Evolutionary conservation across 2,888 invertebrate species (phyloP), one percentile per base, ranked within the genome.

Genomic region (Malthinus flaveolus): DNA sequence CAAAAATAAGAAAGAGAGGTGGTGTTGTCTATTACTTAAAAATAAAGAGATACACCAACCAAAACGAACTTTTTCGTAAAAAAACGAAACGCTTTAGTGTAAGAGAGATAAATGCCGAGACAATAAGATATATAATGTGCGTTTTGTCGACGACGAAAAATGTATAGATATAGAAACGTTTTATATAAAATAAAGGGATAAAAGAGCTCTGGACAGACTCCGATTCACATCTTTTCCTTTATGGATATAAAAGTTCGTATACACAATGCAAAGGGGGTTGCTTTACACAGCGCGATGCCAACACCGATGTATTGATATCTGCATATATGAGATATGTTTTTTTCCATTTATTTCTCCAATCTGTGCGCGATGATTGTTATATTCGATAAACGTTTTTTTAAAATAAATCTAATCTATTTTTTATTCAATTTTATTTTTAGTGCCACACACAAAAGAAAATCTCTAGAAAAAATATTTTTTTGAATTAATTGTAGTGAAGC

Each of bases 91-190:
- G 55, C 31, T 52, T 34, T 39, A 44, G 51, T 15, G 39, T 42
- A 42, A 51, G 35, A 9, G 60, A 59, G 58, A 52, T 32, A 50
- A 59, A 56, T 49, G 49, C 34, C 47, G 36, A 64, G 59, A 65
- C 64, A 64, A 65, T 65, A 62, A 60, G 62, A 62, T 64, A 65
- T 64, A 64, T 65, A 62, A 64, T 61, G 62, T 62, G 56, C 60
- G 57, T 65, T 64, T 64, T 64, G 64, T 64, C 63, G 59, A 53
- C 63, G 59, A 42, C 50, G 60, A 49, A 51, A 58, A 61, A 57
- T 61, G 50, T 58, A 58, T 61, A 51, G 56, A 56, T 51, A 56
- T 60, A 50, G 58, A 61, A 55, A 36, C 60, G 49, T 53, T 61
- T 53, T 56, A 56, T 61, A 60, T 60, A 60, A 60, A 56, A 60